Evolutionary conservation across 2,113 vertebrate species (phyloP).

Genomic region (Mesembrinibis cayennensis): DNA sequence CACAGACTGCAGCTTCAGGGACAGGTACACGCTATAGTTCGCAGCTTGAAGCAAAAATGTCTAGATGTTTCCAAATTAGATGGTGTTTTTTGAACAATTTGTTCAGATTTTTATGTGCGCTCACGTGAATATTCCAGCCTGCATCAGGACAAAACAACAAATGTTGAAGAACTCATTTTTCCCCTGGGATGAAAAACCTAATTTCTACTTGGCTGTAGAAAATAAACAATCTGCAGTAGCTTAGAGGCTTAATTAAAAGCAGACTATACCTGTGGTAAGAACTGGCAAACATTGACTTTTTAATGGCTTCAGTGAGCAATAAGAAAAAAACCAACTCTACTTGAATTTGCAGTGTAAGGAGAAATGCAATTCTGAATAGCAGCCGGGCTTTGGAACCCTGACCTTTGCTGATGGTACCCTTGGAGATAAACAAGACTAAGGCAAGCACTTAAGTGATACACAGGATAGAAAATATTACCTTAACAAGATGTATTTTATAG

Average conservation of each 20-base stretch:
- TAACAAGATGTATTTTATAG: not conserved
- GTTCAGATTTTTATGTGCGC: not conserved
- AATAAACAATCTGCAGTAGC: constrained; percentile 30
- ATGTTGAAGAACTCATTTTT: not conserved
- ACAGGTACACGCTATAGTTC: not conserved
- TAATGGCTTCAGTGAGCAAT: constrained; percentile 12
- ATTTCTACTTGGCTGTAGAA: constrained; percentile 32
- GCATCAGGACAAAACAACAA: constrained; percentile 7
- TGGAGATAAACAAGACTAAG: not conserved
- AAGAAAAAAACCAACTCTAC: not conserved
- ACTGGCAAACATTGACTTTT: not conserved
- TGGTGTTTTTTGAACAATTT: not conserved
- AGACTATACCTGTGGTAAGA: constrained; percentile 40
- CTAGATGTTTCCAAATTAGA: not conserved
- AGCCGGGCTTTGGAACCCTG: not conserved
- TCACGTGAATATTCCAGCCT: not conserved
- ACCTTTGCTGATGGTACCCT: not conserved
- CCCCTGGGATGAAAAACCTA: not conserved
- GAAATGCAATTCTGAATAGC: not conserved
- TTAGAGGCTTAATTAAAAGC: constrained; percentile 56
- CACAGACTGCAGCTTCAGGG: not conserved
- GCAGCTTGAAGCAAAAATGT: not conserved
- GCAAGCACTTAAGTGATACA: not conserved
- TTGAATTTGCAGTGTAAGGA: not conserved
- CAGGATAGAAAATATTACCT: not conserved